A percentile compares a stretch with the other conserved stretches of the same genome.
Conservation (phyloP, 2,113 vertebrate species). For the Heliornis fulica region DNA sequence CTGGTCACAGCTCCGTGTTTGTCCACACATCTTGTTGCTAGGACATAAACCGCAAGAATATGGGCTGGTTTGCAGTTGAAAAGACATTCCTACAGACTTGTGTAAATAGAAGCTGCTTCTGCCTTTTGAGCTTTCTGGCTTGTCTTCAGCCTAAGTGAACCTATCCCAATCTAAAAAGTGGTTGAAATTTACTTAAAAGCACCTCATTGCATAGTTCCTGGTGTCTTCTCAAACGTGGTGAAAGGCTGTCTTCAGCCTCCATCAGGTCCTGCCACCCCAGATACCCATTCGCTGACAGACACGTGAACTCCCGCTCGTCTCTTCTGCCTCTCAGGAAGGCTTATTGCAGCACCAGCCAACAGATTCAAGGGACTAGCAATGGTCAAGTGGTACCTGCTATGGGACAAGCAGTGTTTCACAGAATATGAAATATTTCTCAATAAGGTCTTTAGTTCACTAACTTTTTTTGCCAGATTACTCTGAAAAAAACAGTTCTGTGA, state of each 20-base stretch:
- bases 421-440: background rate
- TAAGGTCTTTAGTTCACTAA: background rate
- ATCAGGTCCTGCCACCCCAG: background rate
- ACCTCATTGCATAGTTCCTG: background rate
- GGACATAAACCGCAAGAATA: background rate
- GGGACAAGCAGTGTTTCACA: background rate
- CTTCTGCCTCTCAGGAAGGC: background rate
- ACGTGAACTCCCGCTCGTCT: background rate
- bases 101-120: background rate
- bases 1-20: background rate
- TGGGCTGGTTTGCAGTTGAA: background rate
- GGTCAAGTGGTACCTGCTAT: background rate
- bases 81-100: background rate
- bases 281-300: background rate
- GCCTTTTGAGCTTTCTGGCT: background rate
- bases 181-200: background rate
- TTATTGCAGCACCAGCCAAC: background rate
- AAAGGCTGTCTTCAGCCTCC: background rate
- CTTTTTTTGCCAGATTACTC: background rate
- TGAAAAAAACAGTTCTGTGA: background rate
- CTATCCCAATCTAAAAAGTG: background rate
- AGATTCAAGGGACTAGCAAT: background rate
- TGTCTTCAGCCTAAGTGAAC: background rate
- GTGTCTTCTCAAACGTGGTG: background rate
- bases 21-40: background rate